Percentiles rank a stretch among this genome's conserved stretches.
phyloP scores from a whole-genome alignment of 2,888 invertebrate genomes.

The Platerodrilus igneus region DNA sequence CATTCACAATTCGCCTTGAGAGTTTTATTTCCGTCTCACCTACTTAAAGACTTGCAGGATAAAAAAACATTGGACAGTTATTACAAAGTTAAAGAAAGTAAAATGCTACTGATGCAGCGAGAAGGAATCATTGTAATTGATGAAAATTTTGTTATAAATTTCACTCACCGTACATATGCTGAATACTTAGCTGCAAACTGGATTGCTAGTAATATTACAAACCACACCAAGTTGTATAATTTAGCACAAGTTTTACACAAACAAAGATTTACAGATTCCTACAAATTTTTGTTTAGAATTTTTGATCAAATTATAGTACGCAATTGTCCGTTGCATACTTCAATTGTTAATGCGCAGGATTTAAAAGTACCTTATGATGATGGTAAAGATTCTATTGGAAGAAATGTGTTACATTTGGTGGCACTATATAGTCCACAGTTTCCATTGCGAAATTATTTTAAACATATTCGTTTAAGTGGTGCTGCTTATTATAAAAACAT shows the following conservation, averaged over 20 bases:
- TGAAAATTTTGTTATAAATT: conserved; percentile 3
- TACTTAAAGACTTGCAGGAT: not conserved
- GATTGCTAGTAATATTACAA: conserved; percentile 1
- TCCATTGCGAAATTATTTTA: too few relatives aligned
- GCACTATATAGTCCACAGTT: not conserved
- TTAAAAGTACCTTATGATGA: not conserved
- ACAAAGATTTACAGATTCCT: not conserved
- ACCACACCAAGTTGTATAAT: too few relatives aligned
- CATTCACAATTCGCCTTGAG: conserved; percentile 8
- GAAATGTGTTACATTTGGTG: conserved; percentile 5
- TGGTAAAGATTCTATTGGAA: not conserved
- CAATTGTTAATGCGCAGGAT: conserved; percentile 8
- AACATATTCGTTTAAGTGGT: too few relatives aligned
- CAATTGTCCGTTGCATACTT: conserved; percentile 4
- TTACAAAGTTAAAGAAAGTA: conserved; percentile 1
- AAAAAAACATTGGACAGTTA: conserved; percentile 4
- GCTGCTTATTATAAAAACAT: too few relatives aligned
- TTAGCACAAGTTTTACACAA: not conserved
- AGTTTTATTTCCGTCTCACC: conserved; percentile 4
- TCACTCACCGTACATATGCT: conserved; percentile 6
- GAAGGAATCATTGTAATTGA: conserved; percentile 3
- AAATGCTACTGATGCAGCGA: conserved; percentile 3
- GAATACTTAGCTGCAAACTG: conserved; percentile 4
- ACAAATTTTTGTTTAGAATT: conserved; percentile 6
- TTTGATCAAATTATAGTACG: conserved; percentile 7